These are phyloP conservation scores for Dendrocopos noguchii DNA, from an alignment of 2,113 vertebrate genomes.

Conservation along the genomic window DNA sequence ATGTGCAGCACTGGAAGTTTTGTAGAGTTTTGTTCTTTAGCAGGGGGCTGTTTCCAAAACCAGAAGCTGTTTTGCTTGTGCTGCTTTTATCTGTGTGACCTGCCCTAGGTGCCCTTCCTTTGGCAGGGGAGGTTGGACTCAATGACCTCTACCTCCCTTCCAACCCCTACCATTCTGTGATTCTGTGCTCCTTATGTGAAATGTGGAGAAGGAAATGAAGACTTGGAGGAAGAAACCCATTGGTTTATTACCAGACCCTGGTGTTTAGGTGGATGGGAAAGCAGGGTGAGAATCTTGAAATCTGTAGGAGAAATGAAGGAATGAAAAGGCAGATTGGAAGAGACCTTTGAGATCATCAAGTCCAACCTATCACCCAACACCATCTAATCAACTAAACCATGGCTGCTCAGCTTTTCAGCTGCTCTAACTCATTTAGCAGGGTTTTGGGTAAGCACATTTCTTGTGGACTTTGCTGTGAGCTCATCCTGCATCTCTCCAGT, in stretches of 20 bases:
- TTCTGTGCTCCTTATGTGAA: not conserved
- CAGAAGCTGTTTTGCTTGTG: not conserved
- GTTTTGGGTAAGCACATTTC: not conserved
- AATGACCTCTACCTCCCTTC: too few relatives aligned
- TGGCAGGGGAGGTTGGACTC: too few relatives aligned
- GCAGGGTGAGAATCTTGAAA: not conserved
- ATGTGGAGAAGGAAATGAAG: conserved; percentile 20
- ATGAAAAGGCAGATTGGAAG: not conserved
- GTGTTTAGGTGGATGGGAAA: not conserved
- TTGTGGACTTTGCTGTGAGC: not conserved
- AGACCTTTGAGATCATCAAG: too few relatives aligned
- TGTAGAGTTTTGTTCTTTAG: not conserved
- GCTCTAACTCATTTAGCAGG: not conserved
- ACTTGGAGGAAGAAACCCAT: not conserved
- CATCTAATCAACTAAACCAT: too few relatives aligned
- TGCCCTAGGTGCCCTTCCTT: too few relatives aligned
- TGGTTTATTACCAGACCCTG: not conserved
- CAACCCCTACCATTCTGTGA: too few relatives aligned
- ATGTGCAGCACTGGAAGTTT: not conserved
- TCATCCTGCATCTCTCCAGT: not conserved
- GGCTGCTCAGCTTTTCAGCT: not conserved
- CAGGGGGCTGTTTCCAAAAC: not conserved
- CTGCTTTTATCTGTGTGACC: not conserved
- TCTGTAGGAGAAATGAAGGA: not conserved
- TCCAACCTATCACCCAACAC: too few relatives aligned